A percentile compares a stretch with the other conserved stretches of the same genome.
Conservation (phyloP, 2,888 invertebrate species). For the Cenopis cana region DNA sequence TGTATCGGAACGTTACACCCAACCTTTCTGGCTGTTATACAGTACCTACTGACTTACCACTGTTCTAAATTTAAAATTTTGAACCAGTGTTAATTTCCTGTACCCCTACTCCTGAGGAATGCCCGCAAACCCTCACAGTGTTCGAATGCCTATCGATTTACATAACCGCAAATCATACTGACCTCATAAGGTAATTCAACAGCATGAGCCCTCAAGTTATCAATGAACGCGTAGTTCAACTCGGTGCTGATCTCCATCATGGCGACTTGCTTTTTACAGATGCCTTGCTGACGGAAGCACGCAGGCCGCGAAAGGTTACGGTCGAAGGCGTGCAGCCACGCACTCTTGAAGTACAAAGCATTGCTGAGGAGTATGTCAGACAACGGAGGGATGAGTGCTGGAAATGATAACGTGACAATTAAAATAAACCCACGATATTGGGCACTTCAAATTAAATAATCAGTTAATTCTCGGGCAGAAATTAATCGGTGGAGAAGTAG, state of each 20-base stretch:
- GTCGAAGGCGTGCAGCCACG: conserved; percentile 86
- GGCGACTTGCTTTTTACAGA: conserved; percentile 74
- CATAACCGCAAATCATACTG: conserved; percentile 46
- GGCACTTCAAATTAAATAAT: no score
- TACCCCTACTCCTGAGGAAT: no score
- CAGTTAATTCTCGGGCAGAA: no score
- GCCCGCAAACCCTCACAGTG: no score
- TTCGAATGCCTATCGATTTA: neutral
- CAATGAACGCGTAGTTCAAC: conserved; percentile 85
- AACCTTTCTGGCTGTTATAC: no score
- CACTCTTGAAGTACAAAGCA: conserved; percentile 88
- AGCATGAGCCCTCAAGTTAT: conserved; percentile 85
- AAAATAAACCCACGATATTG: neutral
- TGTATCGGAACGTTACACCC: no score
- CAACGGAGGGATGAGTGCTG: conserved; percentile 77
- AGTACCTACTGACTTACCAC: no score
- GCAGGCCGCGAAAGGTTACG: conserved; percentile 70
- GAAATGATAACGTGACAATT: conserved; percentile 50
- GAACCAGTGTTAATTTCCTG: no score
- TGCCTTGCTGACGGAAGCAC: conserved; percentile 81
- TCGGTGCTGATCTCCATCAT: conserved; percentile 86
- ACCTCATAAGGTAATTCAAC: conserved; percentile 88
- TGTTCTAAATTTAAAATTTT: no score
- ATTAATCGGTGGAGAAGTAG: no score
- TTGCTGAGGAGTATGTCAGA: conserved; percentile 85